Percentiles rank a stretch among this genome's conserved stretches.
These are phyloP conservation scores for Hermatobates lingyangjiaoensis DNA, from an alignment of 1,140 invertebrate genomes.

Conservation along the genomic window DNA sequence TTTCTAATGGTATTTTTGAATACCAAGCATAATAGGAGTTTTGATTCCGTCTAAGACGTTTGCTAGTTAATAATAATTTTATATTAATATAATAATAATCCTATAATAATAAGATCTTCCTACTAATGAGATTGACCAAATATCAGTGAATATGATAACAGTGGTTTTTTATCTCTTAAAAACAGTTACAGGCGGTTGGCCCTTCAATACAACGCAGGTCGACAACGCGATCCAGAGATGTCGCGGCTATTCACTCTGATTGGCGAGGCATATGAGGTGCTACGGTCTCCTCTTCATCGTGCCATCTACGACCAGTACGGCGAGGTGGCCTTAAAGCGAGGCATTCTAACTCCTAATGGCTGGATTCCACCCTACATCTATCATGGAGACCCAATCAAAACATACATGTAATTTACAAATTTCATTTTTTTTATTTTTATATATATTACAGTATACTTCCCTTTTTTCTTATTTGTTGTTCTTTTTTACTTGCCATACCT, in stretches of 20 bases:
- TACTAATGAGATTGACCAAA: no score
- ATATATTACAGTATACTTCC: no score
- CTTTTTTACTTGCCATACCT: no score
- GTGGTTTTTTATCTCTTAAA: constrained; percentile 19
- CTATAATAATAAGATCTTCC: no score
- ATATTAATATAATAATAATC: no score
- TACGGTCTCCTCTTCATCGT: constrained; percentile 43
- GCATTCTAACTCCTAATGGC: constrained; percentile 38
- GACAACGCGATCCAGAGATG: constrained; percentile 12
- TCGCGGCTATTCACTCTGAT: constrained; percentile 24
- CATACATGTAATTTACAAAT: constrained; percentile 33
- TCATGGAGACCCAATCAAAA: constrained; percentile 65
- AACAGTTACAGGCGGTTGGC: constrained; percentile 40
- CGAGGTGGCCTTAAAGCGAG: constrained; percentile 65
- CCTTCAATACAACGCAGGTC: constrained; percentile 40
- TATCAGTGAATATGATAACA: no score
- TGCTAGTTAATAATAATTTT: no score
- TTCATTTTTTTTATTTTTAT: not conserved
- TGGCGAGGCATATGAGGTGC: constrained; percentile 63
- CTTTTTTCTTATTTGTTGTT: no score
- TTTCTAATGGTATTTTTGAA: no score
- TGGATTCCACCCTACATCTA: constrained; percentile 56
- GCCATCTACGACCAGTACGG: constrained; percentile 82
- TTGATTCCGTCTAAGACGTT: no score
- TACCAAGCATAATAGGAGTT: no score